phyloP scores from a whole-genome alignment of 2,888 invertebrate species.

The Thera britannica region DNA sequence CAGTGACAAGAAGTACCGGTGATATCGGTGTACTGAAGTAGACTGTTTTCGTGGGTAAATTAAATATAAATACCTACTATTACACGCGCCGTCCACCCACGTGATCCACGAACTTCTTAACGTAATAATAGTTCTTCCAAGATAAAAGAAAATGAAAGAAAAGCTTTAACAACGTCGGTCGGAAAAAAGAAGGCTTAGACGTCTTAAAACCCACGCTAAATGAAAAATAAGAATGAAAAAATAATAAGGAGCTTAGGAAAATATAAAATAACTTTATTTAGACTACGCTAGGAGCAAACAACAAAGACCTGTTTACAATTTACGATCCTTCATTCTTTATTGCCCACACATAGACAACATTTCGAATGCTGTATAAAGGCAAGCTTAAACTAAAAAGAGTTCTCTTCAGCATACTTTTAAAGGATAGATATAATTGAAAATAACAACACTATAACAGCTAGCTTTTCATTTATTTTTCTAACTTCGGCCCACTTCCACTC shows the following conservation, averaged over 20 bases:
- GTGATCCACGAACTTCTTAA: conserved; percentile 4
- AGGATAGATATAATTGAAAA: too few relatives aligned
- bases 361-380: too few relatives aligned
- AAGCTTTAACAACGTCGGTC: conserved; percentile 10
- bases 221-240: background rate
- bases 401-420: too few relatives aligned
- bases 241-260: background rate
- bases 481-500: too few relatives aligned
- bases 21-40: background rate
- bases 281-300: background rate
- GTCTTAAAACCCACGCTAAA: background rate
- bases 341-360: too few relatives aligned
- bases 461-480: too few relatives aligned
- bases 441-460: too few relatives aligned
- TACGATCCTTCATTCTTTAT: too few relatives aligned
- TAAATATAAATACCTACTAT: conserved; percentile 2
- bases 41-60: background rate
- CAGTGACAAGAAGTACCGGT: too few relatives aligned
- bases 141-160: conserved; percentile 15
- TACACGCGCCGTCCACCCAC: background rate
- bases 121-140: conserved; percentile 17
- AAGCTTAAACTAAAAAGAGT: too few relatives aligned
- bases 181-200: background rate
- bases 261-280: background rate
- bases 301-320: too few relatives aligned